A percentile compares a stretch with the other conserved stretches of the same genome.
Conservation (phyloP, 1,140 invertebrate genomes). For the Drosophila mojavensis region DNA sequence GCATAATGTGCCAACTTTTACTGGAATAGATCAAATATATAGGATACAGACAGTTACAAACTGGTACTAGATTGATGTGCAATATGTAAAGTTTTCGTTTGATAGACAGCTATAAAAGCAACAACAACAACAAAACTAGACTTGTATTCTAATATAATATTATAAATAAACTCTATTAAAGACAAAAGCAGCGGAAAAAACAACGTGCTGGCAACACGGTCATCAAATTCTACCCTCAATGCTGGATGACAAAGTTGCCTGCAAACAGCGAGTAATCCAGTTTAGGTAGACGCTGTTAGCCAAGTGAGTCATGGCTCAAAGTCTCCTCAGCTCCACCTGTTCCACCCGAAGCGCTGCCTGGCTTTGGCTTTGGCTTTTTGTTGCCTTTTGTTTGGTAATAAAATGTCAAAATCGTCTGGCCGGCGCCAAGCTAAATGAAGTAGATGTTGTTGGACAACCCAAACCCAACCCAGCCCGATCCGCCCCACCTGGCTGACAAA, state of each 20-base stretch:
- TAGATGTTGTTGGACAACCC: slow-evolving; percentile 29
- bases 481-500: not conserved
- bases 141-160: not conserved
- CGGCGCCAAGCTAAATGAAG: slow-evolving; percentile 64
- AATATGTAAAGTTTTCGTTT: slow-evolving; percentile 34
- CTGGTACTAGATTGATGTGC: slow-evolving; percentile 28
- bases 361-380: slow-evolving; percentile 31
- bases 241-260: slow-evolving; percentile 20
- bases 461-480: not conserved
- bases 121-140: not conserved
- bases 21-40: slow-evolving; percentile 9
- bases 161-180: slow-evolving; percentile 11
- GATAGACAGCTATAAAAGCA: slow-evolving; percentile 2
- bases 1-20: too few species aligned
- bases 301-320: slow-evolving; percentile 56
- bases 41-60: not conserved
- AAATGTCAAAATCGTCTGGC: slow-evolving; percentile 70
- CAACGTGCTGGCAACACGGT: slow-evolving; percentile 14
- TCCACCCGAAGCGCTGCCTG: not conserved
- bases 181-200: not conserved
- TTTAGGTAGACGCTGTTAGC: slow-evolving; percentile 39
- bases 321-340: too few species aligned
- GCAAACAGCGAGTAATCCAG: slow-evolving; percentile 35
- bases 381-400: slow-evolving; percentile 59
- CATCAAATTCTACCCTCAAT: slow-evolving; percentile 8